Conservation (phyloP, 1,140 invertebrate genomes). For the Drosophila nannoptera region DNA sequence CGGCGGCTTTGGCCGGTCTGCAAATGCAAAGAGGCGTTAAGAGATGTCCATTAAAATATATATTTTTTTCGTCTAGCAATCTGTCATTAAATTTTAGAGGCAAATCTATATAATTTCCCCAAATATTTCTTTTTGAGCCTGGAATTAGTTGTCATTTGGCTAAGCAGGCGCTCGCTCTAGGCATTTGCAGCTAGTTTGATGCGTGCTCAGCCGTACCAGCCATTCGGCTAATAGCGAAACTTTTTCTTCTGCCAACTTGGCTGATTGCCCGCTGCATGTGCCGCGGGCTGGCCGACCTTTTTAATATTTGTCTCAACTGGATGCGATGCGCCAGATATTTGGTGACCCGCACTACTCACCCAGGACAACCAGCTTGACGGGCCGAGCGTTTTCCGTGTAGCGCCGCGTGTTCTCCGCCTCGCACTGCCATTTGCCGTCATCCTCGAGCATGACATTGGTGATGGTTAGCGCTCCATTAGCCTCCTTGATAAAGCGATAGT, state of each 20-base stretch:
- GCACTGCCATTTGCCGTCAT: conserved; percentile 85
- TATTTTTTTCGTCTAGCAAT: no score
- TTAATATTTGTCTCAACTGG: conserved; percentile 55
- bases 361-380: conserved; percentile 84
- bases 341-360: conserved; percentile 80
- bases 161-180: conserved; percentile 1
- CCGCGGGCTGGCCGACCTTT: conserved; percentile 32
- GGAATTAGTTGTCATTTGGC: neutral
- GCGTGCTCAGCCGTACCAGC: conserved; percentile 24
- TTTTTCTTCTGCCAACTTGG: conserved; percentile 26
- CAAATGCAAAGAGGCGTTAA: conserved; percentile 23
- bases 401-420: conserved; percentile 83
- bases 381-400: conserved; percentile 82
- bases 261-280: conserved; percentile 29
- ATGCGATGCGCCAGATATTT: conserved; percentile 21
- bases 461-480: conserved; percentile 83
- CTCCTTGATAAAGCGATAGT: conserved; percentile 81
- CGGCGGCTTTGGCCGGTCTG: conserved; percentile 88
- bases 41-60: neutral
- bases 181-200: conserved; percentile 21
- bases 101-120: no score
- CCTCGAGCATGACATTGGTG: conserved; percentile 84
- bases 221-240: conserved; percentile 18
- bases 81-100: no score
- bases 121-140: neutral